These are phyloP conservation scores for Leptinotarsa tumamoca DNA, from an alignment of 2,888 invertebrate species.

Conservation along the genomic window DNA sequence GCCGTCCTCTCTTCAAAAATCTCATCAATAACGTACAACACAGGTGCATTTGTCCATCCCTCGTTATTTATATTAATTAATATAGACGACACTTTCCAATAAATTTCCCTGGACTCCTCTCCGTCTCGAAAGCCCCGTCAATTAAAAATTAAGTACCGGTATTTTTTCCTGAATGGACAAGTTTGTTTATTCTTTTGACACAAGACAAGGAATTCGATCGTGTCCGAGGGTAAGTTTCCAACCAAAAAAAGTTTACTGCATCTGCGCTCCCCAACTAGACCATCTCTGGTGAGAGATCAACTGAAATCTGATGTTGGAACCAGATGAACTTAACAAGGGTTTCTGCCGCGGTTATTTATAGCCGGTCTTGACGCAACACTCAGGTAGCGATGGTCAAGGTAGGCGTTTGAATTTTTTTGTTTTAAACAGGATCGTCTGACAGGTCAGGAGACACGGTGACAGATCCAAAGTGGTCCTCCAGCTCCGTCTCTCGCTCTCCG, in stretches of 20 bases:
- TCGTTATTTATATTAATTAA: constrained; percentile 63
- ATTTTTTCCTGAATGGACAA: constrained; percentile 56
- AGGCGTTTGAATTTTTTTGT: constrained; percentile 65
- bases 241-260: constrained; percentile 50
- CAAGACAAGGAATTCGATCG: constrained; percentile 60
- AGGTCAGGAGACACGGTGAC: constrained; percentile 62
- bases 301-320: constrained; percentile 64
- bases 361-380: constrained; percentile 65
- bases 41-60: constrained; percentile 50
- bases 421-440: constrained; percentile 62
- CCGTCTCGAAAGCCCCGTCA: constrained; percentile 61
- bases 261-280: constrained; percentile 10
- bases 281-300: constrained; percentile 18
- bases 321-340: constrained; percentile 64
- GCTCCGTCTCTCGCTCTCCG: constrained; percentile 30
- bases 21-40: constrained; percentile 51
- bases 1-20: constrained; percentile 47
- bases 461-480: constrained; percentile 56
- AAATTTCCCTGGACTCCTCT: constrained; percentile 60
- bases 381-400: constrained; percentile 66
- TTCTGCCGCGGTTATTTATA: constrained; percentile 67
- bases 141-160: constrained; percentile 62
- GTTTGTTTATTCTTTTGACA: constrained; percentile 65
- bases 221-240: constrained; percentile 60
- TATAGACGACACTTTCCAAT: constrained; percentile 63